Conservation (phyloP, 2,797 vertebrate species). For the Myotis vivesi region DNA sequence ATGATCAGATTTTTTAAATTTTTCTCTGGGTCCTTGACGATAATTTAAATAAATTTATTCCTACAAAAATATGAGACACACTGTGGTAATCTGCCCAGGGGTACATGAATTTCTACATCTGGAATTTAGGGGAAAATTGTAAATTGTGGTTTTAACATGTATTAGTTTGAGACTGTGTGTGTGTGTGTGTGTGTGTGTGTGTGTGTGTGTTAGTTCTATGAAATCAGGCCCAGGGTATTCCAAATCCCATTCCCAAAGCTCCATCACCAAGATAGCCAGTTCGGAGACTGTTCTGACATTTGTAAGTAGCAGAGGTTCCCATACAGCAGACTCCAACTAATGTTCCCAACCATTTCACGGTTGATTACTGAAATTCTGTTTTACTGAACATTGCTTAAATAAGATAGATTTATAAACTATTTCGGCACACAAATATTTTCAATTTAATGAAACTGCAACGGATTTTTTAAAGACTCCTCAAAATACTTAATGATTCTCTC, state of each 20-base stretch:
- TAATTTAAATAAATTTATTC: neutral
- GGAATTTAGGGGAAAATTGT: neutral
- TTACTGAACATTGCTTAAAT: neutral
- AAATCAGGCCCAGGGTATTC: rapidly evolving
- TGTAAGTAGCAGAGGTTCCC: neutral
- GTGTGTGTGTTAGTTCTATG: neutral
- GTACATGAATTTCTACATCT: neutral
- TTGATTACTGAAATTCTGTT: neutral
- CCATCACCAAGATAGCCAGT: rapidly evolving
- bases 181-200: too few species aligned
- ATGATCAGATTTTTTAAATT: neutral
- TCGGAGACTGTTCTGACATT: neutral
- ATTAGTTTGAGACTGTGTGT: neutral
- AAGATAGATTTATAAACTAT: neutral
- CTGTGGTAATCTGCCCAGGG: neutral
- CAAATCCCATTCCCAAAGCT: neutral
- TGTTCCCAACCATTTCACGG: neutral
- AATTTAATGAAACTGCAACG: neutral
- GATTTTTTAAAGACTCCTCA: neutral
- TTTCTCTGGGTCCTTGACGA: neutral
- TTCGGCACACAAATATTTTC: neutral
- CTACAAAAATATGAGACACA: neutral
- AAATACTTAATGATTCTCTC: neutral
- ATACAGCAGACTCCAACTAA: neutral
- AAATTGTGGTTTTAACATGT: neutral